Evolutionary conservation across 2,888 invertebrate species (phyloP), one percentile per base, ranked within the genome.

Genomic region (Napeogenes inachia): DNA sequence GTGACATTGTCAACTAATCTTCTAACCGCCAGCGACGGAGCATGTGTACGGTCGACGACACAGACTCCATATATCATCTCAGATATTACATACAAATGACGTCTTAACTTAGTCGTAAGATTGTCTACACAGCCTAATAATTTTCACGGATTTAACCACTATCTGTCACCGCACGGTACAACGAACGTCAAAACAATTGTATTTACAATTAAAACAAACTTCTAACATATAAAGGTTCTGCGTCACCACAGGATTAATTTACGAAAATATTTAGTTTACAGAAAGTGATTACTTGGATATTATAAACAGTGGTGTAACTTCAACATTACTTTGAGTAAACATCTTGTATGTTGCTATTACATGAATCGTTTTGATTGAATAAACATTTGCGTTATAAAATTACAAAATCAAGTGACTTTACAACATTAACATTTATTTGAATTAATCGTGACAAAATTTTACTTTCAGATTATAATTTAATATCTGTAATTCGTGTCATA

Each of bases 1-100:
- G 80, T 84, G 86, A 87, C 88, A 87, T 85, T 88, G 88, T 88
- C 86, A 85, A 86, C 85, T 89, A 87, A 89, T 87, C 88, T 88
- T 80, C 79, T 71, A 77, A 78, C 80, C 78, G 77, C 75, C 80
- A 79, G 79, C 78, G 71, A 72, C 71, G 77, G 74, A 70, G 73
- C 77, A 76, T 77, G 74, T 74, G 72, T 70, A 70, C 70, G 67
- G 68, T 59, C 68, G 67, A 66, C 71, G 63, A 70, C 68, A 63
- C 67, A 68, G 63, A 62, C 62, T 66, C 57, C 63, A 63, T 67
- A 66, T 65, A 66, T 69, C 66, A 64, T 61, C 59, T 62, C 55
- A 61, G 54, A 58, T 65, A 60, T 67, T 67, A 58, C 61, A 65
- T 54, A 60, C 62, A 63, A 65, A 53, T 61, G 60, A 61, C 61